Conservation (phyloP, 1,140 invertebrate genomes). For the Globodera ellingtonae region DNA sequence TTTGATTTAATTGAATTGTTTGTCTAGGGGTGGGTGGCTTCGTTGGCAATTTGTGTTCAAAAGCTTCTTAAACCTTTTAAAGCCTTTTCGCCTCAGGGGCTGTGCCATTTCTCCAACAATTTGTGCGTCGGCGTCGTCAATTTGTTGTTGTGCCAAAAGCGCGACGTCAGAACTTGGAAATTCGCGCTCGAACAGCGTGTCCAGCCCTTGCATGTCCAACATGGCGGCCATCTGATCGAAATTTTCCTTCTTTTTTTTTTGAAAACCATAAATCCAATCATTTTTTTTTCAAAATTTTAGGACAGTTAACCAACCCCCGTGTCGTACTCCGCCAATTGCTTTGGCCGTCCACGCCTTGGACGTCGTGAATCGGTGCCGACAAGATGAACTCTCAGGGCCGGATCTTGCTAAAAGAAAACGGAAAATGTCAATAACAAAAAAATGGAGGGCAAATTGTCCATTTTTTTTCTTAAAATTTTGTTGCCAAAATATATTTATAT, state of each 20-base stretch:
- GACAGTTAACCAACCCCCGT: neutral
- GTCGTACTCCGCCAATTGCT: neutral
- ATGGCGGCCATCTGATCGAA: neutral
- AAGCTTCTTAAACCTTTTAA: neutral
- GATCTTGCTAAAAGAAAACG: neutral
- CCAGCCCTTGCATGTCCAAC: constrained; percentile 2
- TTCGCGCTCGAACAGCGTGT: constrained; percentile 20
- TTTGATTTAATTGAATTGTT: neutral
- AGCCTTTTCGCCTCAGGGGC: neutral
- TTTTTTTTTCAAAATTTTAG: no score
- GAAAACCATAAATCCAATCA: neutral
- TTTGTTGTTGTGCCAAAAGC: neutral
- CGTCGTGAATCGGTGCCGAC: neutral
- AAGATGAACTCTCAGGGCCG: neutral
- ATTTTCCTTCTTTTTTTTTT: neutral
- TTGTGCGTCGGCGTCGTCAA: neutral
- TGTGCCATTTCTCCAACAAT: neutral
- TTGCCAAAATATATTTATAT: no score
- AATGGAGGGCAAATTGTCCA: no score
- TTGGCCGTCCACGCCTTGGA: neutral
- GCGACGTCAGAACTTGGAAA: neutral
- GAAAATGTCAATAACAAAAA: no score
- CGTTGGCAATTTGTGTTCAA: constrained; percentile 11
- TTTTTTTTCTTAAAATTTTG: no score
- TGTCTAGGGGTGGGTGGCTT: neutral